These are phyloP conservation scores for Lepidothrix coronata DNA, from an alignment of 2,113 vertebrate species.

Conservation along the genomic window DNA sequence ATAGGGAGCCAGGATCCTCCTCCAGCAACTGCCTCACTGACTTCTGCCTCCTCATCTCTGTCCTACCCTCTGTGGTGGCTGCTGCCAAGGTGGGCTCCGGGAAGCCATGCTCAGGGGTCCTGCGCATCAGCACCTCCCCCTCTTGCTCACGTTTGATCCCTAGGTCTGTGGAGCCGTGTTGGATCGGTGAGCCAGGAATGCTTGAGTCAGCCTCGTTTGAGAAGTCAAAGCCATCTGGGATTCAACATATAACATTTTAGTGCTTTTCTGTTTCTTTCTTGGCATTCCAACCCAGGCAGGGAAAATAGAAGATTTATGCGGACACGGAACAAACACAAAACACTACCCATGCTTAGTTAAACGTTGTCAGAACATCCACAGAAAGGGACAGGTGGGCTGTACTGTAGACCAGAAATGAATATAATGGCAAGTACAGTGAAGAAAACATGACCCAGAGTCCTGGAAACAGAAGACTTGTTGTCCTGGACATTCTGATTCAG, in stretches of 20 bases:
- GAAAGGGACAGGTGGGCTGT: constrained; percentile 62
- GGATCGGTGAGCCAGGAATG: constrained; percentile 89
- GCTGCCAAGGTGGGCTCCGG: constrained; percentile 86
- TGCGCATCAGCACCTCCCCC: constrained; percentile 86
- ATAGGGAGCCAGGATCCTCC: constrained; percentile 74
- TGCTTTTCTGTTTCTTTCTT: constrained; percentile 74
- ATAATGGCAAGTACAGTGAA: constrained; percentile 8
- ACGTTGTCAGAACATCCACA: constrained; percentile 59
- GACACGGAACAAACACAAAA: constrained; percentile 68
- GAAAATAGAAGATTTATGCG: constrained; percentile 67
- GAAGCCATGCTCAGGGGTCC: constrained; percentile 81
- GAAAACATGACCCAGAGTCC: constrained; percentile 22
- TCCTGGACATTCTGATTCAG: constrained; percentile 44
- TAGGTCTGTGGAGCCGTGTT: constrained; percentile 85
- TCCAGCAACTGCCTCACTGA: constrained; percentile 82
- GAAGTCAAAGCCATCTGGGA: constrained; percentile 99
- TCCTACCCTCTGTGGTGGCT: constrained; percentile 98
- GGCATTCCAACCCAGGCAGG: constrained; percentile 74
- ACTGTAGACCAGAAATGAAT: constrained; percentile 47
- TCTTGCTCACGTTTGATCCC: constrained; percentile 86
- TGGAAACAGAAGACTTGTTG: constrained; percentile 45
- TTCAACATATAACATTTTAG: constrained; percentile 95
- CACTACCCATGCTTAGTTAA: constrained; percentile 41
- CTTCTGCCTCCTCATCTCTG: constrained; percentile 84
- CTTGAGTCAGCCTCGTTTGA: constrained; percentile 92